phyloP scores from a whole-genome alignment of 1,140 invertebrate genomes.

The Trichonephila inaurata region DNA sequence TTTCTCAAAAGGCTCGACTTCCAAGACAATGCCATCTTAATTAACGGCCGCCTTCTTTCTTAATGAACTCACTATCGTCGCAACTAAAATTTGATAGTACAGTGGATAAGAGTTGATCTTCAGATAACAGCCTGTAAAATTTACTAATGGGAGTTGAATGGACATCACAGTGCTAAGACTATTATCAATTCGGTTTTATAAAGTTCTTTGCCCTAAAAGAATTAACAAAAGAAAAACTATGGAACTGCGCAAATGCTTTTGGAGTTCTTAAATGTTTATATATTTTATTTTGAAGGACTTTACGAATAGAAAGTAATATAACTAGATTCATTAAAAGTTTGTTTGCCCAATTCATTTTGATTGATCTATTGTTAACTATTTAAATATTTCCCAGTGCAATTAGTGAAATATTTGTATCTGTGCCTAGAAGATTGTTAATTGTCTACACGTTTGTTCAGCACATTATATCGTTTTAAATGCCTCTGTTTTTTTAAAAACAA shows the following conservation, averaged over 20 bases:
- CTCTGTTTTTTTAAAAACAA: too few species aligned
- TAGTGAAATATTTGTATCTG: too few species aligned
- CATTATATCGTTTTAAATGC: too few species aligned
- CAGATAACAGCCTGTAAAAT: neutral
- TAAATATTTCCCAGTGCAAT: too few species aligned
- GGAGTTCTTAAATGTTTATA: neutral
- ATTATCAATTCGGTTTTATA: neutral
- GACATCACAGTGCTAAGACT: neutral
- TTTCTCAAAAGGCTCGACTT: neutral
- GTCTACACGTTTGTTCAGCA: too few species aligned
- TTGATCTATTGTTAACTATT: too few species aligned
- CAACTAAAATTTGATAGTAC: neutral
- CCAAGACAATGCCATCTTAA: neutral
- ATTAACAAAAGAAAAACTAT: neutral
- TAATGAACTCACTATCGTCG: neutral
- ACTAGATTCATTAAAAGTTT: too few species aligned
- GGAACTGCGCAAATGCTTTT: neutral
- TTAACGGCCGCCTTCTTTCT: constrained; percentile 10
- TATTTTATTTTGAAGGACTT: too few species aligned
- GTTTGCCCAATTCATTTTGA: too few species aligned
- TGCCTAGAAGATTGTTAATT: too few species aligned
- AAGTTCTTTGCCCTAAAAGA: neutral
- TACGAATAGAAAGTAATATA: too few species aligned
- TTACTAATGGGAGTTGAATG: constrained; percentile 33
- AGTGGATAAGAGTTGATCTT: neutral